A percentile compares a stretch with the other conserved stretches of the same genome.
These are phyloP conservation scores for Siniperca scherzeri DNA, from an alignment of 2,797 vertebrate species.

Conservation along the genomic window DNA sequence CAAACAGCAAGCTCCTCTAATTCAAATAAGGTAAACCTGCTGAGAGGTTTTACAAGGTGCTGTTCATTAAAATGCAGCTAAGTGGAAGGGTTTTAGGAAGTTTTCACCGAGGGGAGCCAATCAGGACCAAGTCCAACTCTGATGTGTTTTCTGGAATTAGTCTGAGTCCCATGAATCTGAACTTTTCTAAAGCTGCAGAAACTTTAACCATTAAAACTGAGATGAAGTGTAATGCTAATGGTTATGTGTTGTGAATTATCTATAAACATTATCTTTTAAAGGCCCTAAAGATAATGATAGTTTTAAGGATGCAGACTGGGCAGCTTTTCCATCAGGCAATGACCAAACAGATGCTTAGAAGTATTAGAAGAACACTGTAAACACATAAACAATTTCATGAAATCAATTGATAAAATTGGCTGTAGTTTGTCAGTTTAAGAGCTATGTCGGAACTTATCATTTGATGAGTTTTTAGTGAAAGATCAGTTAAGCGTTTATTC, in stretches of 20 bases:
- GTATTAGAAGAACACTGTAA: neutral
- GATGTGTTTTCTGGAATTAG: constrained; percentile 41
- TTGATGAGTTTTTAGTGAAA: neutral
- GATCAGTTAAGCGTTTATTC: neutral
- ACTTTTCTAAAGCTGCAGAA: constrained; percentile 13
- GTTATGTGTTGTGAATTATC: constrained; percentile 11
- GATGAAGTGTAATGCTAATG: neutral
- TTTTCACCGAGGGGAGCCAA: constrained; percentile 39
- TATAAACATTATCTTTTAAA: neutral
- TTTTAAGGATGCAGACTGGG: neutral
- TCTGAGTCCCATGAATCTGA: constrained; percentile 4
- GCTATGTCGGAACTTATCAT: neutral
- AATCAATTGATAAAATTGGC: neutral
- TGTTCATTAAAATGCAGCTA: constrained; percentile 62
- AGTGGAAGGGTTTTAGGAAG: constrained; percentile 34
- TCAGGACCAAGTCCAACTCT: constrained; percentile 29
- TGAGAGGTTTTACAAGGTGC: constrained; percentile 42
- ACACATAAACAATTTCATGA: neutral
- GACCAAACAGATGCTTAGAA: neutral
- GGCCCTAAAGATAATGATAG: neutral
- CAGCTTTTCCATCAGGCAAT: neutral
- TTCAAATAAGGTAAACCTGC: constrained; percentile 60
- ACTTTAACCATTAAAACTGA: constrained; percentile 10
- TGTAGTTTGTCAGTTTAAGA: neutral
- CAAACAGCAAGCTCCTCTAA: constrained; percentile 48